Conservation (phyloP, 2,888 invertebrate genomes). For the Tipula vernalis region DNA sequence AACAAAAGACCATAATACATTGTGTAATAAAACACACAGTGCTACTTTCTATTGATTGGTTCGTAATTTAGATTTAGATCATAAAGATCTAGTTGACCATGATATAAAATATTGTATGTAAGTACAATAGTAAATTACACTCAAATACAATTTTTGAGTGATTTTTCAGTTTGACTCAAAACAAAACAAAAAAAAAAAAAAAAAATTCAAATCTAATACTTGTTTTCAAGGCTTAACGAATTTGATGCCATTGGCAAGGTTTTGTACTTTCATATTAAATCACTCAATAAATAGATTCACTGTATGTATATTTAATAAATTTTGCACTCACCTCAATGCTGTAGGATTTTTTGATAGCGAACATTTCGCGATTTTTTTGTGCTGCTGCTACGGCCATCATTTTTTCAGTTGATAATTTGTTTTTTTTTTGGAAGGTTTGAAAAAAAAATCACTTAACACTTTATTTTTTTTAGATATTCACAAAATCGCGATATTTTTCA, state of each 20-base stretch:
- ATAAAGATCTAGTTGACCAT: background rate
- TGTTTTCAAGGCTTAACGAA: conserved; percentile 8
- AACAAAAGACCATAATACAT: background rate
- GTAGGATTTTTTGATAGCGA: conserved; percentile 94
- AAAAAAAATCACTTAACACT: conserved; percentile 11
- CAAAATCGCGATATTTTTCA: conserved; percentile 7
- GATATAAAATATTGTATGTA: no score
- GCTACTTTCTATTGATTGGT: background rate
- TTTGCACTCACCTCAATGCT: conserved; percentile 79
- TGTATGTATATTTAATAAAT: background rate
- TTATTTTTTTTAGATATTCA: background rate
- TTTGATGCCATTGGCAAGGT: conserved; percentile 11
- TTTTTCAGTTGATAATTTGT: conserved; percentile 22
- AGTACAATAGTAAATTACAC: background rate
- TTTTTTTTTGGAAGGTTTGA: conserved; percentile 12
- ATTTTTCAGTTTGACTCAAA: background rate
- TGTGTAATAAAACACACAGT: background rate
- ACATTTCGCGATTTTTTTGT: conserved; percentile 90
- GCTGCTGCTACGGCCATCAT: conserved; percentile 84
- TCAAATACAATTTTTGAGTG: background rate
- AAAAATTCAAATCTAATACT: background rate
- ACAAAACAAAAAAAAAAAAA: background rate
- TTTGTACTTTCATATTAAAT: background rate
- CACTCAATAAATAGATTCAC: background rate
- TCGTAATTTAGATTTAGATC: background rate